phyloP scores from a whole-genome alignment of 2,888 invertebrate genomes.

The Drosophila neonasuta region DNA sequence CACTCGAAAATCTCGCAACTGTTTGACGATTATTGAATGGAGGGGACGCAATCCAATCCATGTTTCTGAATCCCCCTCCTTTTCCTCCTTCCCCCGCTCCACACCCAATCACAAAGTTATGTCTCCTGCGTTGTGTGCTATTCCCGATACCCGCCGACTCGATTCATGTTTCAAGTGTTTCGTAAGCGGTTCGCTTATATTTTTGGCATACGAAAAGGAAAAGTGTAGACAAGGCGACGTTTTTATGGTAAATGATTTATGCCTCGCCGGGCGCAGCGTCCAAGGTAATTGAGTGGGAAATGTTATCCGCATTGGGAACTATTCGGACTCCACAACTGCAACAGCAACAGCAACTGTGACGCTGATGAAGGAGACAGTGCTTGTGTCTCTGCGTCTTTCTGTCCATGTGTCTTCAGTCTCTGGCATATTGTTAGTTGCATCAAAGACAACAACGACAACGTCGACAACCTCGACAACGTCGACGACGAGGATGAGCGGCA shows the following conservation, averaged over 20 bases:
- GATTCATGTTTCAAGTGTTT: slow-evolving; percentile 69
- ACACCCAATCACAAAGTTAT: background rate
- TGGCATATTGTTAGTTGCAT: slow-evolving; percentile 70
- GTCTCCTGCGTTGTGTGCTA: slow-evolving; percentile 3
- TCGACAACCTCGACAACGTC: slow-evolving; percentile 26
- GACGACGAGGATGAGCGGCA: slow-evolving; percentile 65
- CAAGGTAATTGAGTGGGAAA: slow-evolving; percentile 76
- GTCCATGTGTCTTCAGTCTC: slow-evolving; percentile 15
- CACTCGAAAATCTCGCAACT: slow-evolving; percentile 61
- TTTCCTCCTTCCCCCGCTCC: background rate
- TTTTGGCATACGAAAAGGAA: slow-evolving; percentile 71
- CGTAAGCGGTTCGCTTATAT: slow-evolving; percentile 72
- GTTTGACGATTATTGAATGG: slow-evolving; percentile 71
- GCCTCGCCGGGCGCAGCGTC: slow-evolving; percentile 71
- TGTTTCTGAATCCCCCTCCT: background rate
- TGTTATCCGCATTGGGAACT: slow-evolving; percentile 53
- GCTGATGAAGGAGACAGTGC: background rate
- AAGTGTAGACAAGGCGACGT: slow-evolving; percentile 75
- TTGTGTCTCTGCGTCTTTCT: slow-evolving; percentile 19
- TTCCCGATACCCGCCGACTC: slow-evolving; percentile 27
- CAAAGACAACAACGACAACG: slow-evolving; percentile 65
- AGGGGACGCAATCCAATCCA: slow-evolving; percentile 7
- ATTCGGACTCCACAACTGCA: slow-evolving; percentile 11
- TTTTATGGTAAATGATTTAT: slow-evolving; percentile 75
- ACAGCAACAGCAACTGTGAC: slow-evolving; percentile 1